phyloP scores from a whole-genome alignment of 2,797 vertebrate species.

The Lutjanus campechanus region DNA sequence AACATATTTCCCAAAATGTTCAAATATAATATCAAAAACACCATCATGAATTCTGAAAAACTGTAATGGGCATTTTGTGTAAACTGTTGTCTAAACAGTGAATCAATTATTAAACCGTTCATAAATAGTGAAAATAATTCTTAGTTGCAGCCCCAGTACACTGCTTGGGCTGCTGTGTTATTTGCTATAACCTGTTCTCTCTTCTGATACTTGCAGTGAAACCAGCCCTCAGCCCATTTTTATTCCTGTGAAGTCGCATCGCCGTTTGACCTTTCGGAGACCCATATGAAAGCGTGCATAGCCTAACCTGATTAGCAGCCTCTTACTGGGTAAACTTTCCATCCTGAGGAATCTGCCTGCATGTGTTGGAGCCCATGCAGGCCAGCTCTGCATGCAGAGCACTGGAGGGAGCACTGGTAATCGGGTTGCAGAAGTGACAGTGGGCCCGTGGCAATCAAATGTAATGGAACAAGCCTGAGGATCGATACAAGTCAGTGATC shows the following conservation, averaged over 20 bases:
- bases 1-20: no score
- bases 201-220: background rate
- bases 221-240: conserved; percentile 12
- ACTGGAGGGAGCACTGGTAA: conserved; percentile 66
- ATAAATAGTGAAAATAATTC: background rate
- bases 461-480: conserved; percentile 82
- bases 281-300: conserved; percentile 34
- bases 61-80: no score
- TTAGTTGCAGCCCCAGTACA: background rate
- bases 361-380: background rate
- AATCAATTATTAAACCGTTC: background rate
- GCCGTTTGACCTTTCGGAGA: conserved; percentile 68
- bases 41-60: no score
- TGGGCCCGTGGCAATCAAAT: conserved; percentile 79
- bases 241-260: conserved; percentile 33
- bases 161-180: background rate
- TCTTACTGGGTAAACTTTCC: conserved; percentile 57
- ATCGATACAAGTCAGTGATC: conserved; percentile 86
- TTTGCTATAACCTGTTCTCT: background rate
- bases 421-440: conserved; percentile 74
- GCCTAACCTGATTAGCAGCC: conserved; percentile 72
- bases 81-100: background rate
- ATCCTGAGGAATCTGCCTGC: conserved; percentile 34
- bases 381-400: conserved; percentile 31
- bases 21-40: no score